phyloP scores from a whole-genome alignment of 1,140 invertebrate species.

The Brachionus manjavacas region DNA sequence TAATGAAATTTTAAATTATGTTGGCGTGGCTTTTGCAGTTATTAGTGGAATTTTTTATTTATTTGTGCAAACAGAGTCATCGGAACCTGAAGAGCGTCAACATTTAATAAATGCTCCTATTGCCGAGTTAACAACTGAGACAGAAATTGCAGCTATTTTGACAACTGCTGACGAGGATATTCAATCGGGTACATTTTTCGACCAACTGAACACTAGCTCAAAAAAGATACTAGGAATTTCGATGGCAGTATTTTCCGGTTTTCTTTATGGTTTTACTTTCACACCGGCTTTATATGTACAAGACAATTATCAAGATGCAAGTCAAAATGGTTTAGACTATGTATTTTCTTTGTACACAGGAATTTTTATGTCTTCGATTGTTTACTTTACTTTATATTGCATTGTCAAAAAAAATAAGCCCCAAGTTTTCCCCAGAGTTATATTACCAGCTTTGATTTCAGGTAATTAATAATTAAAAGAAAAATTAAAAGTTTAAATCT shows the following conservation, averaged over 20 bases:
- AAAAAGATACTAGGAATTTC: not conserved
- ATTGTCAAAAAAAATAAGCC: slow-evolving; percentile 53
- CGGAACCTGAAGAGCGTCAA: slow-evolving; percentile 43
- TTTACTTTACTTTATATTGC: slow-evolving; percentile 56
- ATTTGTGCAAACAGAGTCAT: slow-evolving; percentile 44
- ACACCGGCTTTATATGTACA: slow-evolving; percentile 56
- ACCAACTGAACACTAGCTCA: not conserved
- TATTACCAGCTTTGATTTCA: slow-evolving; percentile 56
- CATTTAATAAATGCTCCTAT: slow-evolving; percentile 35
- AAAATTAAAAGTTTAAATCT: not conserved
- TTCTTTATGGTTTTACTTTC: slow-evolving; percentile 57
- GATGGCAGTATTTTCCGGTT: slow-evolving; percentile 53
- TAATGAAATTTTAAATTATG: slow-evolving; percentile 52
- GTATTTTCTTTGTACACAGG: slow-evolving; percentile 59
- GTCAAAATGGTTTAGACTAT: slow-evolving; percentile 55
- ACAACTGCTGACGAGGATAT: not conserved
- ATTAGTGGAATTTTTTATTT: slow-evolving; percentile 45
- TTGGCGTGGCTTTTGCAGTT: slow-evolving; percentile 53
- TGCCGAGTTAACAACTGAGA: slow-evolving; percentile 1
- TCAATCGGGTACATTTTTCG: not conserved
- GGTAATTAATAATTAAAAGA: not conserved
- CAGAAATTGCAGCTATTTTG: not conserved
- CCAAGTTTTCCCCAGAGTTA: slow-evolving; percentile 52
- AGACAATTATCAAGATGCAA: slow-evolving; percentile 47
- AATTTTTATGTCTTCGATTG: slow-evolving; percentile 54